phyloP scores from a whole-genome alignment of 2,113 vertebrate genomes.

The Anguilla rostrata region DNA sequence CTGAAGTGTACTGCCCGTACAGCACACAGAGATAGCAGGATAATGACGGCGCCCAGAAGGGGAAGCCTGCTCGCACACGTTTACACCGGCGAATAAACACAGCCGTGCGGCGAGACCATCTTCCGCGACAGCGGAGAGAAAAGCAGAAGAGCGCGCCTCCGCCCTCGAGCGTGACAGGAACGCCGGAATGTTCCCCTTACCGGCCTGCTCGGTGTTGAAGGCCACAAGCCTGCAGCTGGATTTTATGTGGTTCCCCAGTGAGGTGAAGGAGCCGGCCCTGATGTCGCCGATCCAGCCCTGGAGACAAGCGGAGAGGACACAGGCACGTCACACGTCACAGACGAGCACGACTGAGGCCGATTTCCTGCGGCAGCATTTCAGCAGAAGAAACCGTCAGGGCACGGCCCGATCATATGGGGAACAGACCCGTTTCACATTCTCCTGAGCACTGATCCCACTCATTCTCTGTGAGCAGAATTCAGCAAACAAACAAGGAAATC shows the following conservation, averaged over 20 bases:
- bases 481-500: not conserved
- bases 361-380: no score
- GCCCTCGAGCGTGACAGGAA: not conserved
- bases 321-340: conserved; percentile 15
- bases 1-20: not conserved
- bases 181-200: conserved; percentile 59
- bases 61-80: not conserved
- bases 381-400: no score
- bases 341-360: not conserved
- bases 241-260: conserved; percentile 82
- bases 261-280: conserved; percentile 63
- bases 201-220: conserved; percentile 77
- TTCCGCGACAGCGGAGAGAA: not conserved
- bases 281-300: conserved; percentile 86
- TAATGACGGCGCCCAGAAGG: not conserved
- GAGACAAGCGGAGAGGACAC: conserved; percentile 15
- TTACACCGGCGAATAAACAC: not conserved
- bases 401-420: not conserved
- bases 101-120: not conserved
- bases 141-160: not conserved
- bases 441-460: not conserved
- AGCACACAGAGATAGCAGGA: not conserved
- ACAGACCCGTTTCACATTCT: not conserved
- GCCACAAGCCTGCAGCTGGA: conserved; percentile 79
- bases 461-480: not conserved